Evolutionary conservation across 2,113 vertebrate species (phyloP).

Genomic region (Plestiodon gilberti): DNA sequence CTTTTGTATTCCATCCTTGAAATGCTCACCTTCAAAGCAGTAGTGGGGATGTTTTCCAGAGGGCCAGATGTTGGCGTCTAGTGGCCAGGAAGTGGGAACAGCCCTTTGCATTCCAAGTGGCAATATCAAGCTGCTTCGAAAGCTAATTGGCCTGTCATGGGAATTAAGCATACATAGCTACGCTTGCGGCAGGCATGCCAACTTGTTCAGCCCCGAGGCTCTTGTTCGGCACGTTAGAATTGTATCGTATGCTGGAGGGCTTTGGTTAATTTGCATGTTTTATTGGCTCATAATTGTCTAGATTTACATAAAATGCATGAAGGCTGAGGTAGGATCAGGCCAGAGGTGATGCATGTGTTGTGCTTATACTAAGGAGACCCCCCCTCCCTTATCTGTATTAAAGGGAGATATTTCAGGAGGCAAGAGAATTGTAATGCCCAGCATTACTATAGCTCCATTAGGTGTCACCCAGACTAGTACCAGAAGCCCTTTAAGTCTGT

Average conservation of each 20-base stretch:
- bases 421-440: not conserved
- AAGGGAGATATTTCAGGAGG: not conserved
- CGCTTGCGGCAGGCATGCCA: not conserved
- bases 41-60: not conserved
- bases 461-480: not conserved
- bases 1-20: not conserved
- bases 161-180: not conserved
- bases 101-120: not conserved
- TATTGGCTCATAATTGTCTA: not conserved
- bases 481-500: no score
- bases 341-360: not conserved
- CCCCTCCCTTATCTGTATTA: not conserved
- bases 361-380: not conserved
- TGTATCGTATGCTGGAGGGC: not conserved
- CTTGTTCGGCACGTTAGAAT: not conserved
- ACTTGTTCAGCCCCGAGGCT: not conserved
- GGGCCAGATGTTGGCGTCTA: not conserved
- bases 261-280: constrained; percentile 8
- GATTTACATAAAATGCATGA: constrained; percentile 1
- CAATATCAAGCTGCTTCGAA: not conserved
- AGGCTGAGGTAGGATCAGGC: not conserved
- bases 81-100: not conserved
- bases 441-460: not conserved
- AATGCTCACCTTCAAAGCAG: not conserved
- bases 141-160: constrained; percentile 7